A percentile compares a stretch with the other conserved stretches of the same genome.
These are phyloP conservation scores for Indicator indicator DNA, from an alignment of 2,113 vertebrate genomes.

Conservation along the genomic window DNA sequence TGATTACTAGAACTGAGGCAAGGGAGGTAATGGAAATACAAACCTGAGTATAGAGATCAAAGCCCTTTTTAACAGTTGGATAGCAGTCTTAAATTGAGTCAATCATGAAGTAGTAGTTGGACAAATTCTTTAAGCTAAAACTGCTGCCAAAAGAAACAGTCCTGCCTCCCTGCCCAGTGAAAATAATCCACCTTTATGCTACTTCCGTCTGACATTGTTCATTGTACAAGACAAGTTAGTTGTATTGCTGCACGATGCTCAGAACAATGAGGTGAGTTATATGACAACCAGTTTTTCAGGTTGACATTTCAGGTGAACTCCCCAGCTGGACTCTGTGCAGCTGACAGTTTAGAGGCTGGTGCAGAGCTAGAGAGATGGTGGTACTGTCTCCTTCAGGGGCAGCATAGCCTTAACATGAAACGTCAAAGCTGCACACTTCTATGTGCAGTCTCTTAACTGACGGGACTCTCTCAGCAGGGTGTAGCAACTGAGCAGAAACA, in stretches of 20 bases:
- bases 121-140: neutral
- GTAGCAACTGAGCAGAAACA: too few species aligned
- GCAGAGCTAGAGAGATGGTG: neutral
- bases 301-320: neutral
- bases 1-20: neutral
- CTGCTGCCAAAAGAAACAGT: neutral
- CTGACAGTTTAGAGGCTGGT: neutral
- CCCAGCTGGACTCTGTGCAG: neutral
- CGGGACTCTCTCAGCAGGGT: neutral
- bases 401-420: neutral
- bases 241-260: neutral
- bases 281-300: conserved; percentile 15
- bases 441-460: neutral
- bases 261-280: neutral
- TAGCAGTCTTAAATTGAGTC: neutral
- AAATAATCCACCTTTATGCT: neutral
- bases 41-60: neutral
- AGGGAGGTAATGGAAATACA: neutral
- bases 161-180: neutral
- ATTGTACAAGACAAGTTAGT: neutral
- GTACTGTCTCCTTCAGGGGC: rapidly evolving
- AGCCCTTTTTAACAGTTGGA: neutral
- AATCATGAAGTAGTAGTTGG: neutral
- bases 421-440: rapidly evolving
- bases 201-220: neutral